Conservation (phyloP, 2,113 vertebrate species). For the Sclerurus mexicanus region DNA sequence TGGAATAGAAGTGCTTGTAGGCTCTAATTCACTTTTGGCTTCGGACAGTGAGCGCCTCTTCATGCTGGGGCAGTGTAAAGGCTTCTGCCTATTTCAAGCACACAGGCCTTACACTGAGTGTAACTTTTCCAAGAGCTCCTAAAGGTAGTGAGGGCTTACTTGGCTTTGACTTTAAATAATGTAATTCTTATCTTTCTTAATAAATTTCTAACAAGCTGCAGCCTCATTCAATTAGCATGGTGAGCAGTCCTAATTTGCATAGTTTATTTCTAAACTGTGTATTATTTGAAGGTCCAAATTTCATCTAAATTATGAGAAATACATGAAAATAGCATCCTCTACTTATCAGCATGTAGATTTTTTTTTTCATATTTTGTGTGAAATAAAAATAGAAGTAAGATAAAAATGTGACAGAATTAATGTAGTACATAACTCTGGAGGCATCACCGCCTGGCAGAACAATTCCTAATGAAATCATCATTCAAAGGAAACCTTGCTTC, state of each 20-base stretch:
- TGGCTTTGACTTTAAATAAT: background rate
- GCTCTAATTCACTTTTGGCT: background rate
- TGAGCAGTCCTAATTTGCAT: background rate
- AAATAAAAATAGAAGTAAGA: background rate
- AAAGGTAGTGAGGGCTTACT: background rate
- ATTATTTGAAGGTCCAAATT: background rate
- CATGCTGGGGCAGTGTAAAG: fast-evolving
- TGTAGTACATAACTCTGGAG: conserved; percentile 15
- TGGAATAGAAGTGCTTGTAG: background rate
- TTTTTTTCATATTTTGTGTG: background rate
- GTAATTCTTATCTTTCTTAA: background rate
- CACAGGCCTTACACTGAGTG: background rate
- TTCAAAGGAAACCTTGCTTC: conserved; percentile 23
- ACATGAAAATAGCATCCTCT: background rate
- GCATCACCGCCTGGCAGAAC: background rate
- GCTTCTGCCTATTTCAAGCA: background rate
- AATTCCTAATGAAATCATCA: conserved; percentile 61
- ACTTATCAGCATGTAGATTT: background rate
- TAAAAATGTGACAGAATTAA: conserved; percentile 39
- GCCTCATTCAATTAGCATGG: background rate
- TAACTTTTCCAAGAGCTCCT: background rate
- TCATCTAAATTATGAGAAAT: background rate
- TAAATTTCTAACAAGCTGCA: background rate
- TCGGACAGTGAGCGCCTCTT: background rate
- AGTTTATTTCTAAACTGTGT: background rate